These are phyloP conservation scores for Sebastes hubbsi DNA, from an alignment of 2,797 vertebrate species.

Conservation along the genomic window DNA sequence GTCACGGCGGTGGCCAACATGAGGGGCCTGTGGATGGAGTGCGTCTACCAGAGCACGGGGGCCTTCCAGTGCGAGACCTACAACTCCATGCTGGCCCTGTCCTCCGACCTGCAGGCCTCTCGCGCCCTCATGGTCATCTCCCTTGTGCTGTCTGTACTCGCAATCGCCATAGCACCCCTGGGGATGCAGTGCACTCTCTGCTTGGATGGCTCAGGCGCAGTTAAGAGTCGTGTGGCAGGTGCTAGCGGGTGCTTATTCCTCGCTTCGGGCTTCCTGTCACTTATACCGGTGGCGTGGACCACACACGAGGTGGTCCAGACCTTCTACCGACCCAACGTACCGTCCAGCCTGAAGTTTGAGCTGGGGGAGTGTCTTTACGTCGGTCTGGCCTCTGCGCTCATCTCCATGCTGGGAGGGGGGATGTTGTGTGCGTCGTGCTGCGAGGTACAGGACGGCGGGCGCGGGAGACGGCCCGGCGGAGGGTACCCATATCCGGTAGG, in stretches of 20 bases:
- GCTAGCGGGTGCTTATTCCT: slow-evolving; percentile 83
- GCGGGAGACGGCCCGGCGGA: slow-evolving; percentile 48
- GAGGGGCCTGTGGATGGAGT: slow-evolving; percentile 98
- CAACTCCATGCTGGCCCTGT: slow-evolving; percentile 92
- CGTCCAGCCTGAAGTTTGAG: slow-evolving; percentile 90
- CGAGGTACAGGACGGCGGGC: slow-evolving; percentile 42
- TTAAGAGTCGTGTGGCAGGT: slow-evolving; percentile 88
- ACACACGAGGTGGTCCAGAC: slow-evolving; percentile 91
- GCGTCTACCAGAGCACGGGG: slow-evolving; percentile 93
- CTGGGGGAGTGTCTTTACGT: slow-evolving; percentile 92
- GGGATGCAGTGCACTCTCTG: slow-evolving; percentile 97
- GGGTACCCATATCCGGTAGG: slow-evolving; percentile 78
- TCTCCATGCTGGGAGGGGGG: slow-evolving; percentile 88
- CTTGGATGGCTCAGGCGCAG: slow-evolving; percentile 78
- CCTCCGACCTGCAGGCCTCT: slow-evolving; percentile 88
- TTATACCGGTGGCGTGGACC: slow-evolving; percentile 93
- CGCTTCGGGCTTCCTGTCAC: slow-evolving; percentile 87
- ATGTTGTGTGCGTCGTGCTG: slow-evolving; percentile 89
- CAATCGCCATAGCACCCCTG: slow-evolving; percentile 77
- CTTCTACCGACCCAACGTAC: slow-evolving; percentile 87
- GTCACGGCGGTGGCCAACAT: slow-evolving; percentile 90
- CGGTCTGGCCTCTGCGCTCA: slow-evolving; percentile 88
- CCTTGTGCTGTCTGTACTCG: slow-evolving; percentile 85
- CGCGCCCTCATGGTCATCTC: slow-evolving; percentile 96
- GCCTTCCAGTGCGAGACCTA: slow-evolving; percentile 96